These are phyloP conservation scores for Margaritifera margaritifera DNA, from an alignment of 2,888 invertebrate species.

Conservation along the genomic window DNA sequence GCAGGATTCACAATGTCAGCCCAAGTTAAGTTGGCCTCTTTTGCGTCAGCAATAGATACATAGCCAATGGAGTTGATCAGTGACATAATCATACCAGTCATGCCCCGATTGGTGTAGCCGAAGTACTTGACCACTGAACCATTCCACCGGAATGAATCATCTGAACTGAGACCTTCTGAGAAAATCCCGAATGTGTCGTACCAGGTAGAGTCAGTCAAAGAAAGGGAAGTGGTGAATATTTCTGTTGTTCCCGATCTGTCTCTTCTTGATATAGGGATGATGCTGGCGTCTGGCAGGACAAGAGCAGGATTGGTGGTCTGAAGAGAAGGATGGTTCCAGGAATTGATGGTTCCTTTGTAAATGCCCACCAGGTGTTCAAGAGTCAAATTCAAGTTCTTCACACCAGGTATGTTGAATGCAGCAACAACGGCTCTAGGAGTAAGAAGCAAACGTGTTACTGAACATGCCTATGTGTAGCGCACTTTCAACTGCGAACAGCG, in stretches of 20 bases:
- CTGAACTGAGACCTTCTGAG: constrained; percentile 31
- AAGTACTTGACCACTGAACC: constrained; percentile 35
- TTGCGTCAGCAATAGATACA: constrained; percentile 54
- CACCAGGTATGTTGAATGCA: constrained; percentile 56
- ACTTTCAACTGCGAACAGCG: too few relatives aligned
- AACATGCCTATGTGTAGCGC: not conserved
- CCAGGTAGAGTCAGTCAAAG: constrained; percentile 56
- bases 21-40: constrained; percentile 24
- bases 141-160: constrained; percentile 38
- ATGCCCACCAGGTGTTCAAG: constrained; percentile 61
- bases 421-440: constrained; percentile 62
- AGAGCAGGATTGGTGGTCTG: constrained; percentile 41
- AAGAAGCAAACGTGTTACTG: constrained; percentile 7
- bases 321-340: constrained; percentile 61
- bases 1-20: constrained; percentile 51
- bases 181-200: constrained; percentile 51
- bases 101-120: constrained; percentile 51
- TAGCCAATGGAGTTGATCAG: constrained; percentile 61
- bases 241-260: constrained; percentile 67
- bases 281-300: constrained; percentile 45
- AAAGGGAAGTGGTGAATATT: constrained; percentile 61
- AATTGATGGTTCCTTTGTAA: constrained; percentile 59
- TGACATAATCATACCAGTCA: constrained; percentile 53
- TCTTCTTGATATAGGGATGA: constrained; percentile 59
- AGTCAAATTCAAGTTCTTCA: constrained; percentile 50